These are phyloP conservation scores for Spheniscus humboldti DNA, from an alignment of 2,797 vertebrate species.

Conservation along the genomic window DNA sequence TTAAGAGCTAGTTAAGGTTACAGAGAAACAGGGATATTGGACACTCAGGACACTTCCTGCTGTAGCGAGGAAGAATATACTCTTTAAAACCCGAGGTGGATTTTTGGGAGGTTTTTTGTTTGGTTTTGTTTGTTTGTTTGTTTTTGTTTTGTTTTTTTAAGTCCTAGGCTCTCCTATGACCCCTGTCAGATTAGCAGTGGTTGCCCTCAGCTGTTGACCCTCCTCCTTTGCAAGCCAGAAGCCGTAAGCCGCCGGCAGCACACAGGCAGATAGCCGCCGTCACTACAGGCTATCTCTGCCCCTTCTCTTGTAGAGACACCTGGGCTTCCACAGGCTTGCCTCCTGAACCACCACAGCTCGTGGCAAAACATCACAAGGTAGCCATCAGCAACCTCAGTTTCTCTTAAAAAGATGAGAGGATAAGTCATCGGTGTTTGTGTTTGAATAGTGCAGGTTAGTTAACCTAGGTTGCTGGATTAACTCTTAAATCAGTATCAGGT, in stretches of 20 bases:
- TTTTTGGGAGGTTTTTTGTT: not conserved
- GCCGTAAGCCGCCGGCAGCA: fast-evolving
- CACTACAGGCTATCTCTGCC: not conserved
- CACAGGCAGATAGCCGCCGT: fast-evolving
- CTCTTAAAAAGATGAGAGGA: not conserved
- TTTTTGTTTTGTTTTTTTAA: not conserved
- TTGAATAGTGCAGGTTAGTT: not conserved
- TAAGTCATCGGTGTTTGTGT: fast-evolving
- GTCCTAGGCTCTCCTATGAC: not conserved
- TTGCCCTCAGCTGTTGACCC: not conserved
- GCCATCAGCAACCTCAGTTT: not conserved
- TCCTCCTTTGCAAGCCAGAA: not conserved
- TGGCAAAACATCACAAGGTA: not conserved
- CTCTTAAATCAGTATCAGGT: not conserved
- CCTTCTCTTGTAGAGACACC: not conserved
- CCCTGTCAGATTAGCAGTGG: not conserved
- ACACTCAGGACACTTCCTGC: not conserved
- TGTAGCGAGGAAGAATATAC: not conserved
- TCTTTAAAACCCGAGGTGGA: not conserved
- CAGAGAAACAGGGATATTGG: not conserved
- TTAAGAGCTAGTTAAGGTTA: not conserved
- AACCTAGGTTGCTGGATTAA: not conserved
- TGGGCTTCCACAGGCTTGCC: not conserved
- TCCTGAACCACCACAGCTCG: not conserved
- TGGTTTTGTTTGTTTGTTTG: too few species aligned